Evolutionary conservation across 2,888 invertebrate genomes (phyloP).

Genomic region (Empis livida): DNA sequence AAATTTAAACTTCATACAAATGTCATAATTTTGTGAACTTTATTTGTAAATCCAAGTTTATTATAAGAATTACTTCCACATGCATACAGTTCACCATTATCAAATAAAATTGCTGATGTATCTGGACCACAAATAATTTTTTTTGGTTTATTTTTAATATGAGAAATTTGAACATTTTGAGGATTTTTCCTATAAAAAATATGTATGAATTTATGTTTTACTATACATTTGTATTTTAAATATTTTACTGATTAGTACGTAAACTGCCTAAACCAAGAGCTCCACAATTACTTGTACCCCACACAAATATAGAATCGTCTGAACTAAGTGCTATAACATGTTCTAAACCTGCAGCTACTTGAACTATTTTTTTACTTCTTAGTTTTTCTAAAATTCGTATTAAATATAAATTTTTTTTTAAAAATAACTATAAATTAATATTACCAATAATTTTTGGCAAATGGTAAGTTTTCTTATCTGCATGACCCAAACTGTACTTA

Average conservation of each 20-base stretch:
- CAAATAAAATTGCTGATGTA: slow-evolving; percentile 46
- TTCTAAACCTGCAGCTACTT: slow-evolving; percentile 45
- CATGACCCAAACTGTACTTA: slow-evolving; percentile 50
- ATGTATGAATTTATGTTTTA: too few relatives aligned
- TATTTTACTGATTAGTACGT: slow-evolving; percentile 25
- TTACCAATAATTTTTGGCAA: slow-evolving; percentile 45
- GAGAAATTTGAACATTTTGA: slow-evolving; percentile 24
- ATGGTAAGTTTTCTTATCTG: slow-evolving; percentile 41
- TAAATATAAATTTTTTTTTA: not conserved
- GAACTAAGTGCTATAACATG: slow-evolving; percentile 50
- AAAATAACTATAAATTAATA: not conserved
- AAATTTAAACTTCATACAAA: slow-evolving; percentile 21
- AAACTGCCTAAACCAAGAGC: slow-evolving; percentile 41
- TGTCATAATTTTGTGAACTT: slow-evolving; percentile 24
- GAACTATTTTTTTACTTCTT: slow-evolving; percentile 44
- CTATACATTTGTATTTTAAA: not conserved
- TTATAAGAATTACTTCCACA: slow-evolving; percentile 51
- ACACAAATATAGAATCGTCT: slow-evolving; percentile 49
- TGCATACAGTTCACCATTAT: slow-evolving; percentile 45
- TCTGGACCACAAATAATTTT: slow-evolving; percentile 48
- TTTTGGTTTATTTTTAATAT: slow-evolving; percentile 37
- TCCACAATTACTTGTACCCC: slow-evolving; percentile 47
- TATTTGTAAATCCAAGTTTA: slow-evolving; percentile 46
- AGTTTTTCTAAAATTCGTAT: slow-evolving; percentile 29
- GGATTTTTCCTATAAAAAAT: slow-evolving; percentile 21